A percentile compares a stretch with the other conserved stretches of the same genome.
Conservation (phyloP, 1,140 invertebrate species). For the Physella acuta region DNA sequence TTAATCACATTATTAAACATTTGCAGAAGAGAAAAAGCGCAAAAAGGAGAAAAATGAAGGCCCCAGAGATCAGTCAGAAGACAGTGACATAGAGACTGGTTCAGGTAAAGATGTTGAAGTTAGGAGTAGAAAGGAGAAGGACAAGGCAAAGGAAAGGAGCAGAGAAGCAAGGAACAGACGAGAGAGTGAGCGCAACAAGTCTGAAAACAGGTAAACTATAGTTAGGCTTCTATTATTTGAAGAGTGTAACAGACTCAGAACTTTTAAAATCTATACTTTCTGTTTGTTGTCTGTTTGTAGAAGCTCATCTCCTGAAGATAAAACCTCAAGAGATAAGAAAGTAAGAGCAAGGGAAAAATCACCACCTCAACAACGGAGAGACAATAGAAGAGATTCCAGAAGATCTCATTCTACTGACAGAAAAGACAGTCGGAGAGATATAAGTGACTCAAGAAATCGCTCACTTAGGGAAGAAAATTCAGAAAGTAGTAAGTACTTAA, state of each 20-base stretch:
- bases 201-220: not conserved
- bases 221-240: not conserved
- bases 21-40: not conserved
- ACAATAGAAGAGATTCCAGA: not conserved
- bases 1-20: too few relatives aligned
- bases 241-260: too few relatives aligned
- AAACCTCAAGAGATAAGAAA: not conserved
- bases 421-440: not conserved
- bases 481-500: not conserved
- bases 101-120: conserved; percentile 19
- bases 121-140: not conserved
- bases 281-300: too few relatives aligned
- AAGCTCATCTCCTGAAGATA: conserved; percentile 6
- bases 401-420: conserved; percentile 1
- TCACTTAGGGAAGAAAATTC: not conserved
- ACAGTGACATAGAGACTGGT: conserved; percentile 21
- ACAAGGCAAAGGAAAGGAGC: conserved; percentile 21
- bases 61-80: conserved; percentile 25
- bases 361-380: not conserved
- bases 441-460: not conserved
- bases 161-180: conserved; percentile 15
- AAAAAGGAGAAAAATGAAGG: conserved; percentile 22
- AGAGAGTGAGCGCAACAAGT: conserved; percentile 19
- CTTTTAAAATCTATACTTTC: too few relatives aligned
- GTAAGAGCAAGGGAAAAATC: not conserved